These are phyloP conservation scores for Acridotheres tristis DNA, from an alignment of 2,797 vertebrate species.

Conservation along the genomic window DNA sequence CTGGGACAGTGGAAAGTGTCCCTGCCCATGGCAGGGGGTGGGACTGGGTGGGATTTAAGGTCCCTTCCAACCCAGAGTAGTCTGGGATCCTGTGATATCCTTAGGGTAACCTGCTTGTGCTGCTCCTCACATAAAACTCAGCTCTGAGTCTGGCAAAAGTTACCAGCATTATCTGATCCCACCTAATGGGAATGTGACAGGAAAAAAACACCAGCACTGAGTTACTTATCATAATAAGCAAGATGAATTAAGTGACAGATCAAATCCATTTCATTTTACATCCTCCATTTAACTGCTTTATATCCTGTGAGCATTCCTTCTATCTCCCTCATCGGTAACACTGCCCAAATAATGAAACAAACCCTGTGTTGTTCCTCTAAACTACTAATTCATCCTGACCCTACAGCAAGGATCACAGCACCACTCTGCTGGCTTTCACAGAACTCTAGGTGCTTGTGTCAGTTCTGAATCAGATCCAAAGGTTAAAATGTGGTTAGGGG, in stretches of 20 bases:
- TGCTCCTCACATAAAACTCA: not conserved
- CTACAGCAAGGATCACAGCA: not conserved
- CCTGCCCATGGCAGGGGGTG: not conserved
- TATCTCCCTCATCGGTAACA: not conserved
- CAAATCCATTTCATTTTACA: not conserved
- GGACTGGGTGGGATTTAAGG: not conserved
- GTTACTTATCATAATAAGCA: not conserved
- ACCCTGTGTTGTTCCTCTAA: not conserved
- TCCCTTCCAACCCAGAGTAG: not conserved
- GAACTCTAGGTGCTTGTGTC: not conserved
- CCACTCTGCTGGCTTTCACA: not conserved
- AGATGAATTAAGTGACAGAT: not conserved
- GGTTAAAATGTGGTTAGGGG: not conserved
- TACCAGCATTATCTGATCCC: not conserved
- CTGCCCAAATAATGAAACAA: not conserved
- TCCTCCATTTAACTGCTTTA: not conserved
- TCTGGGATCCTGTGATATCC: not conserved
- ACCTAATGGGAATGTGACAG: not conserved
- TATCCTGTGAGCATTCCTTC: not conserved
- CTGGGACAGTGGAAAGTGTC: not conserved
- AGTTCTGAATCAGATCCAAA: not conserved
- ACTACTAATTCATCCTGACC: not conserved
- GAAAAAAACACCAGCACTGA: not conserved
- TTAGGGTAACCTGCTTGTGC: not conserved
- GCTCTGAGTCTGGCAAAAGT: not conserved